Evolutionary conservation across 1,140 invertebrate species (phyloP).

Genomic region (Drosophila murphyi): DNA sequence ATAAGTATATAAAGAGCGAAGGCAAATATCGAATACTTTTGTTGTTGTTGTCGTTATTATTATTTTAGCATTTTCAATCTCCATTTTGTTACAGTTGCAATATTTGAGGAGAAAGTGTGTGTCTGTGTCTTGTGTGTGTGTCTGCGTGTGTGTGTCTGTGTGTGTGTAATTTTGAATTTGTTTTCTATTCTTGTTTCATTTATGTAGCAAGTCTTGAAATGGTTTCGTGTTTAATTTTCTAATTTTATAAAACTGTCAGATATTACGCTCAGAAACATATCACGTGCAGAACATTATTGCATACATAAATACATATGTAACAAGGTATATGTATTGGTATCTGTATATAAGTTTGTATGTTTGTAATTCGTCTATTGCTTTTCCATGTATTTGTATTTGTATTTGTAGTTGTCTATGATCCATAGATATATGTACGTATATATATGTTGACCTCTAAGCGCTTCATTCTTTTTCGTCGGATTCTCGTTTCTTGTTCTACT

Average conservation of each 20-base stretch:
- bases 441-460: slow-evolving; percentile 27
- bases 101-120: slow-evolving; percentile 60
- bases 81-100: slow-evolving; percentile 58
- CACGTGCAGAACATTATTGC: slow-evolving; percentile 50
- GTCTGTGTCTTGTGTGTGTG: slow-evolving; percentile 31
- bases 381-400: slow-evolving; percentile 35
- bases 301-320: slow-evolving; percentile 16
- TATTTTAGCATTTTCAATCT: slow-evolving; percentile 54
- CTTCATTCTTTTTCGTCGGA: slow-evolving; percentile 12
- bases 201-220: slow-evolving; percentile 25
- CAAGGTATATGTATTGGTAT: slow-evolving; percentile 1
- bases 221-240: slow-evolving; percentile 14
- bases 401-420: slow-evolving; percentile 34
- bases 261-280: slow-evolving; percentile 68
- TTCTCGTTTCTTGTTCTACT: slow-evolving; percentile 55
- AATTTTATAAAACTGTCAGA: slow-evolving; percentile 46
- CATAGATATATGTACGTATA: slow-evolving; percentile 18
- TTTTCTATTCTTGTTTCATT: slow-evolving; percentile 8
- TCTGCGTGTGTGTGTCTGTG: neutral
- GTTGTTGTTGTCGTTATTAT: slow-evolving; percentile 64
- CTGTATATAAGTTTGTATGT: slow-evolving; percentile 16
- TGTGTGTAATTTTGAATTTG: slow-evolving; percentile 11
- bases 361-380: slow-evolving; percentile 65
- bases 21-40: slow-evolving; percentile 83
- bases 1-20: slow-evolving; percentile 75